Conservation (phyloP, 2,113 vertebrate species). For the Turdus rufiventris region DNA sequence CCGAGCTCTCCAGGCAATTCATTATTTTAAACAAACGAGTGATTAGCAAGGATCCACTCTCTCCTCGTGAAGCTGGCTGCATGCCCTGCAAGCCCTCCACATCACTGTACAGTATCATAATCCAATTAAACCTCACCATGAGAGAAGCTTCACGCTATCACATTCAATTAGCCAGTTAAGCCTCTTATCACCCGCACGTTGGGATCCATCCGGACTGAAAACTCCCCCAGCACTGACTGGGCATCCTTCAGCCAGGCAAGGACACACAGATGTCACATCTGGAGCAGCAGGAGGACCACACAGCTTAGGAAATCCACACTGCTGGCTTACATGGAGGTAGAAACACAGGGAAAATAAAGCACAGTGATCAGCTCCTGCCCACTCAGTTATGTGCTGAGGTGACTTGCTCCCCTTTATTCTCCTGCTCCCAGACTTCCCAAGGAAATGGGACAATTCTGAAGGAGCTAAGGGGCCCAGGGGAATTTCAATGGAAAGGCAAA, state of each 20-base stretch:
- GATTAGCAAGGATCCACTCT: constrained; percentile 44
- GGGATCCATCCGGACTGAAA: not conserved
- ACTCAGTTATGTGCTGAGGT: not conserved
- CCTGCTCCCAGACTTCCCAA: not conserved
- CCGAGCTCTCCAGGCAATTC: not conserved
- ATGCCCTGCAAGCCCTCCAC: constrained; percentile 26
- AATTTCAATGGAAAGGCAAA: not conserved
- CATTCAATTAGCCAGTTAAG: constrained; percentile 52
- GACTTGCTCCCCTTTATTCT: not conserved
- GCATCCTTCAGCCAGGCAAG: not conserved
- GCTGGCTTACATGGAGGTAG: not conserved
- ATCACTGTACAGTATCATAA: constrained; percentile 34
- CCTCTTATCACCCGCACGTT: not conserved
- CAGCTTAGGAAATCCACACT: not conserved
- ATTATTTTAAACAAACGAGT: constrained; percentile 24
- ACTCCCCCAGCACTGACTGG: not conserved
- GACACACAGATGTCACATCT: not conserved
- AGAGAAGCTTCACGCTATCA: constrained; percentile 52
- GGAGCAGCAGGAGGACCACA: not conserved
- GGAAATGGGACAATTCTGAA: not conserved
- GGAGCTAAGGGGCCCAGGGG: not conserved
- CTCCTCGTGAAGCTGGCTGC: constrained; percentile 31
- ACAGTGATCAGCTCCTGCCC: not conserved
- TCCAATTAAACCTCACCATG: constrained; percentile 58
- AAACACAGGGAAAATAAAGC: not conserved